phyloP scores from a whole-genome alignment of 2,797 vertebrate genomes.

The Amblyraja radiata region DNA sequence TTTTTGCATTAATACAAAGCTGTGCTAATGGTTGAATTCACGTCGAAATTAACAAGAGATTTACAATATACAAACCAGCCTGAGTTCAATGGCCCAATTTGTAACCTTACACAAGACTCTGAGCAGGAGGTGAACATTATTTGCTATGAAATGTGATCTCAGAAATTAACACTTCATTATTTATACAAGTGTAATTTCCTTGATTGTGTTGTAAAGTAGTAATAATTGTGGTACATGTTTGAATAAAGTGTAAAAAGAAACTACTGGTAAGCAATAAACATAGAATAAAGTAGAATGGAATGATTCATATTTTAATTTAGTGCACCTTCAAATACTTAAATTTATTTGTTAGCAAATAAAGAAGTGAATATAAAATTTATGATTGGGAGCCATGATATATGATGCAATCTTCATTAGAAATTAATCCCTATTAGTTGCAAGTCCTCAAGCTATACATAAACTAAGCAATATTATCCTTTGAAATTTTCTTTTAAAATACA shows the following conservation, averaged over 20 bases:
- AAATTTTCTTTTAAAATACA: neutral
- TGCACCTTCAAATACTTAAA: neutral
- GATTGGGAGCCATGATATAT: neutral
- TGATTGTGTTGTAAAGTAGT: neutral
- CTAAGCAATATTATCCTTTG: no score
- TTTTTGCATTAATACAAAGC: neutral
- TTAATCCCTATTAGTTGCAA: no score
- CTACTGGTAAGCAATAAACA: neutral
- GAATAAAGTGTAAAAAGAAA: neutral
- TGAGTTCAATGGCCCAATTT: neutral
- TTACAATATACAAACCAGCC: neutral
- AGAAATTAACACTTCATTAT: slow-evolving; percentile 2
- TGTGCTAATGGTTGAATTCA: neutral
- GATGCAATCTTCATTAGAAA: neutral
- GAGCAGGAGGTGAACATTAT: slow-evolving; percentile 12
- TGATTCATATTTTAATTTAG: neutral
- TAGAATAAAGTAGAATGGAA: neutral
- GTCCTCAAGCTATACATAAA: no score
- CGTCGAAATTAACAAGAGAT: slow-evolving; percentile 12
- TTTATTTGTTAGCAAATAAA: neutral
- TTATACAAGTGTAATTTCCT: neutral
- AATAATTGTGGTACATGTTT: neutral
- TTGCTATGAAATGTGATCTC: slow-evolving; percentile 12
- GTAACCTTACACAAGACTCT: neutral
- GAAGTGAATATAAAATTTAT: neutral